Base-by-base conservation (phyloP, 1,140 invertebrate genomes). In the Nasonia longicornis region DNA sequence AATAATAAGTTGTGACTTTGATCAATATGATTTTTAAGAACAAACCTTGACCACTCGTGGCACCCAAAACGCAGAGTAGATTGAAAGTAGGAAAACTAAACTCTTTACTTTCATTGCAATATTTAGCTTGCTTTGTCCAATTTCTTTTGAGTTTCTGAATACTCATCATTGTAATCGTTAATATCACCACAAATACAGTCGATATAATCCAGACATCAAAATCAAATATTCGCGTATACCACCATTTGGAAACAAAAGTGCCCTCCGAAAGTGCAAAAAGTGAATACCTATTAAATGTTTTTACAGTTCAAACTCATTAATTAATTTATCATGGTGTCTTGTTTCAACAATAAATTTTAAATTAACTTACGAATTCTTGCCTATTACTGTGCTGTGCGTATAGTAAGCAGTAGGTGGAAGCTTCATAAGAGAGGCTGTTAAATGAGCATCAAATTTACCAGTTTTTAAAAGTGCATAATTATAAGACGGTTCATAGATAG, bases 1-100 rank as follows among this genome's bases (percentile, higher is more conserved):
- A 48, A 29, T 1, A 38, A 20, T 71, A n/a, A 35, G 16, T 16
- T 14, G 1, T 10, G 20, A 71, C 4, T 71, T 45, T n/a, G 10
- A 38, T 22, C 20, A 38, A 38, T 58, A 58, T 22, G 11, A 42
- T 26, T 26, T 67, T 67, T n/a, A 35, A 64, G 66, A 38, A 26
- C 35, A 74, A 83, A 87, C 84, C 85, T 87, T 87, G 87, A 48
- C 86, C 86, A 45, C 79, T 84, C 11, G 86, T 84, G 11, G 84
- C 82, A 35, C 84, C 83, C 4, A 87, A 58, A 42, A 88, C 73
- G 38, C 83, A 82, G 29, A 88, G 38, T 10, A 87, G 35, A 74
- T 81, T 83, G 52, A 87, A 86, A 0, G 84, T 85, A 1, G 78
- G 6, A 31, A 76, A 83, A 0, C 85, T 71, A 12, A 87, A 77